phyloP scores from a whole-genome alignment of 2,113 vertebrate genomes.

The Sarotherodon lohbergeri region DNA sequence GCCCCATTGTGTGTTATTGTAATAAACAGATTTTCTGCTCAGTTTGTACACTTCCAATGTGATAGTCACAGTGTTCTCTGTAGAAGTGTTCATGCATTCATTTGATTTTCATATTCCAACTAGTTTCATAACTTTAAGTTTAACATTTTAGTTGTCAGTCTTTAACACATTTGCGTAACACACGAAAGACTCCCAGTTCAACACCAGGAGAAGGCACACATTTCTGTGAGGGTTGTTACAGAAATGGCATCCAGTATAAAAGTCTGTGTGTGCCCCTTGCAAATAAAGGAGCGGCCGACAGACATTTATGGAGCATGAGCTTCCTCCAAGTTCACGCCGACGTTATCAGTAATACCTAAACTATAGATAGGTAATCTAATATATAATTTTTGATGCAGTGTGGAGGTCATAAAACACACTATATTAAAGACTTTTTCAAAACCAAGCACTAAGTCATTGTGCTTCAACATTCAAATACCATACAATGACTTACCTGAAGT shows the following conservation, averaged over 20 bases:
- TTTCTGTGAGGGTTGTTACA: not conserved
- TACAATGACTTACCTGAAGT: not conserved
- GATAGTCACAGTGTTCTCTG: not conserved
- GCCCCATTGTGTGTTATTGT: not conserved
- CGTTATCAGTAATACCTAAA: not conserved
- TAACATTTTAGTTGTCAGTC: not conserved
- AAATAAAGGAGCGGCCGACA: rapidly evolving
- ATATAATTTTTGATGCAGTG: not conserved
- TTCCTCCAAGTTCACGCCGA: not conserved
- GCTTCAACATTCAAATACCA: not conserved
- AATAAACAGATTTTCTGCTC: not conserved
- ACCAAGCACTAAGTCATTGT: not conserved
- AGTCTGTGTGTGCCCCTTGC: not conserved
- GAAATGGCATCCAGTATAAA: not conserved
- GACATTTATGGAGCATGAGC: not conserved
- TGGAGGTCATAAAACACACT: not conserved
- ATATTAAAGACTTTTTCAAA: not conserved
- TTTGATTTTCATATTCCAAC: not conserved
- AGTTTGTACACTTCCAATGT: not conserved
- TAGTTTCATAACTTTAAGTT: not conserved
- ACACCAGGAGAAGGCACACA: not conserved
- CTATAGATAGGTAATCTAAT: not conserved
- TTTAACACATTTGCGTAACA: not conserved
- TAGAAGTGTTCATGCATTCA: not conserved
- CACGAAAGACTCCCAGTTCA: not conserved